Conservation (phyloP, 2,888 invertebrate genomes). For the Spodoptera littoralis region DNA sequence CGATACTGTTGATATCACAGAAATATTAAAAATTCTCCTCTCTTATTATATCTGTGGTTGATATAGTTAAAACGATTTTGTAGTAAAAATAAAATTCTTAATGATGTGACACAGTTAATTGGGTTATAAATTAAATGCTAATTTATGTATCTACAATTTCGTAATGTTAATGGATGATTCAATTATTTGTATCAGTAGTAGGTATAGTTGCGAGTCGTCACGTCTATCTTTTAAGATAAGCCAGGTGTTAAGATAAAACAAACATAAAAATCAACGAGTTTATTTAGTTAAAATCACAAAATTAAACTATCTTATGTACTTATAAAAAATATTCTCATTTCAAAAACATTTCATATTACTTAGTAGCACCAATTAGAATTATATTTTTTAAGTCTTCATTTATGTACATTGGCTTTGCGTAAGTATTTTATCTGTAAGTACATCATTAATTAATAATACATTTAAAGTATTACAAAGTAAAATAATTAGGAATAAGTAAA, state of each 20-base stretch:
- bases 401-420: constrained; percentile 36
- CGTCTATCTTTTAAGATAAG: not conserved
- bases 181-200: no score
- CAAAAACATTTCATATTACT: constrained; percentile 30
- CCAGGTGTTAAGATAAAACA: constrained; percentile 15
- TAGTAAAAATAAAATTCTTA: no score
- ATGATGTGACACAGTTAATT: no score
- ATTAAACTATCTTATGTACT: constrained; percentile 38
- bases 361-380: constrained; percentile 68
- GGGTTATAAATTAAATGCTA: no score
- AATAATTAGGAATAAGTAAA: constrained; percentile 1
- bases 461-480: not conserved
- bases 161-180: no score
- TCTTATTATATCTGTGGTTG: no score
- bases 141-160: no score
- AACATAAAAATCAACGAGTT: constrained; percentile 51
- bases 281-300: constrained; percentile 48
- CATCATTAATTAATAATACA: constrained; percentile 11
- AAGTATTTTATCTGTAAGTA: constrained; percentile 34
- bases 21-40: no score
- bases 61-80: no score
- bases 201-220: no score
- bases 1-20: no score
- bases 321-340: constrained; percentile 58
- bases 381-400: constrained; percentile 56